Evolutionary conservation across 2,113 vertebrate species (phyloP), one percentile per base, ranked within the genome.

Genomic region (Malurus cyaneus): DNA sequence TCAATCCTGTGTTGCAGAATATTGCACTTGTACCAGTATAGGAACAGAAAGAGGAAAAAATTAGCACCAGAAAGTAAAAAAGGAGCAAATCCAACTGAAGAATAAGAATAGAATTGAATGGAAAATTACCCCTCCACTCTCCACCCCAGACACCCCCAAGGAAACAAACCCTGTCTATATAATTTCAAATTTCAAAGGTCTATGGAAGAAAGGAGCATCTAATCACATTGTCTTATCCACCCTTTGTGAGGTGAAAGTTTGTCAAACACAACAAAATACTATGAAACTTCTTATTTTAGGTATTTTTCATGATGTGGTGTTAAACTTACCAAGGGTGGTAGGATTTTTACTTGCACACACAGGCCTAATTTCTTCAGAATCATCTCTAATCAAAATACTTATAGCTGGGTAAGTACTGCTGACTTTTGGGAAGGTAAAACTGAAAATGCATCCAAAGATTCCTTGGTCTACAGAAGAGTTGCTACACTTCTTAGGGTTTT

Each of bases 331-430:
- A 26, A 95, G 53, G 13, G 71, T 91, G 21, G 82, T 91, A 36
- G 93, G 94, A 66, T 95, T 87, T 67, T 86, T 88, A 59, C 14
- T 80, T 47, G 67, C n/a, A 84, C 97, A 97, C 19, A 96, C 5
- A 44, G 97, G 94, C 32, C 71, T 94, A 18, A 95, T 46, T 52
- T 96, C 94, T 83, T 86, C 72, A 18, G 94, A 91, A 53, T 84
- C 79, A 77, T 4, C 84, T 77, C 8, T 71, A 50, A 97, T n/a
- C 70, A 96, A 89, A 74, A 97, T 77, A 32, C 26, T 61, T 91
- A 97, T 32, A 57, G 19, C 2, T 39, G 83, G 64, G 26, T 74
- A 83, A 39, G 16, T 32, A 8, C 2, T n/a, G 18, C 17, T 53
- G 52, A 17, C 8, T 36, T 74, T 78, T 15, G 92, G 82, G 53